Conservation (phyloP, 1,140 invertebrate genomes). For the Samia ricini region DNA sequence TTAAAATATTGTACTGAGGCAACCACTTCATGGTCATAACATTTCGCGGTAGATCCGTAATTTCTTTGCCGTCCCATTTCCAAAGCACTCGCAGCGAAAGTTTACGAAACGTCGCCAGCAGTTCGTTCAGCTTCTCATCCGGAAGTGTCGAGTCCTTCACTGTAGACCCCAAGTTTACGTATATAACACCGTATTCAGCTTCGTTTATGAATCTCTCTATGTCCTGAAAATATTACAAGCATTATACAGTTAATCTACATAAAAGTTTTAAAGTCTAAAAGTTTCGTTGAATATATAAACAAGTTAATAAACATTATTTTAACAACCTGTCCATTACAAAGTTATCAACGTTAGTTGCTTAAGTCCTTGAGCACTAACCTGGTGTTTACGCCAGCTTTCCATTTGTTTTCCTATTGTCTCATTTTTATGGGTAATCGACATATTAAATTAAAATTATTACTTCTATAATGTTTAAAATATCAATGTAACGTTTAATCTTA, state of each 20-base stretch:
- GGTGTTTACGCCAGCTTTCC: too few species aligned
- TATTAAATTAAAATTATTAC: too few species aligned
- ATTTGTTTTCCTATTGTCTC: too few species aligned
- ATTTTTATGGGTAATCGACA: too few species aligned
- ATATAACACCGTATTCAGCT: constrained; percentile 80
- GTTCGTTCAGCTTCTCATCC: constrained; percentile 78
- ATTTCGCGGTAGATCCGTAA: constrained; percentile 77
- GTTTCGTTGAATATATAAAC: too few species aligned
- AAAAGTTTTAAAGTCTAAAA: too few species aligned
- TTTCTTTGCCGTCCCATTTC: constrained; percentile 78
- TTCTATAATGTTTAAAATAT: too few species aligned
- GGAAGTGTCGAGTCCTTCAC: constrained; percentile 79
- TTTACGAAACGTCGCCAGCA: constrained; percentile 75
- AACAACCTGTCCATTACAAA: too few species aligned
- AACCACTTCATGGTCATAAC: constrained; percentile 81
- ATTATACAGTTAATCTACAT: neutral
- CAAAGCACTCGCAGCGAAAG: constrained; percentile 77
- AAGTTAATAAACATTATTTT: too few species aligned
- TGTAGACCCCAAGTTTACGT: constrained; percentile 81
- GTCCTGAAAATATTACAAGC: constrained; percentile 65
- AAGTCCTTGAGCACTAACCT: too few species aligned
- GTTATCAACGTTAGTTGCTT: too few species aligned
- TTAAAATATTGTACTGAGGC: constrained; percentile 81
- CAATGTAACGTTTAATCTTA: too few species aligned
- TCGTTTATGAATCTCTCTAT: constrained; percentile 80